Percentiles rank a stretch among this genome's conserved stretches.
Evolutionary conservation across 2,797 vertebrate genomes (phyloP).

Genomic region (Enteromius unitaeniatus): DNA sequence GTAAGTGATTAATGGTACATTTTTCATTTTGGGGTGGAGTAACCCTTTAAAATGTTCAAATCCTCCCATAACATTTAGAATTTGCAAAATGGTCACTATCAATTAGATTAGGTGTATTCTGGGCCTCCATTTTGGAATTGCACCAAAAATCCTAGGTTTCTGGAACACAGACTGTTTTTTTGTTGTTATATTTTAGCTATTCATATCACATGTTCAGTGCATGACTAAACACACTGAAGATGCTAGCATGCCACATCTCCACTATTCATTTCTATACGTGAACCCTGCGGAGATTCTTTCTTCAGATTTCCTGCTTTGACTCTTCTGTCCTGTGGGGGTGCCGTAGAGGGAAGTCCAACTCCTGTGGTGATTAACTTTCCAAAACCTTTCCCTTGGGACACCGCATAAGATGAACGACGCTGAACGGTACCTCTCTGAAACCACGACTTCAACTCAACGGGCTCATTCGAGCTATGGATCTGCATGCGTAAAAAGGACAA

Average conservation of each 20-base stretch:
- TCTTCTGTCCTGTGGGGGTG: constrained; percentile 47
- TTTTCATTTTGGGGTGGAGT: too few relatives aligned
- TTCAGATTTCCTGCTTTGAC: constrained; percentile 40
- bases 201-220: neutral
- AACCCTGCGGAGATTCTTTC: constrained; percentile 34
- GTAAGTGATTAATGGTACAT: too few relatives aligned
- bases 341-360: constrained; percentile 42
- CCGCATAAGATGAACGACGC: constrained; percentile 84
- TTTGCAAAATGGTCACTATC: neutral
- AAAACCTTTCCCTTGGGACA: constrained; percentile 82
- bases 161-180: neutral
- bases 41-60: constrained; percentile 9
- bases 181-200: neutral
- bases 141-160: neutral
- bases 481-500: constrained; percentile 46
- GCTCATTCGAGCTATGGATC: constrained; percentile 70
- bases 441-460: constrained; percentile 70
- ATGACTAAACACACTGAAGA: neutral
- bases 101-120: neutral
- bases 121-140: neutral
- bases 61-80: neutral
- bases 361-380: constrained; percentile 77
- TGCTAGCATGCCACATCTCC: constrained; percentile 16
- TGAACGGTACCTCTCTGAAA: constrained; percentile 59
- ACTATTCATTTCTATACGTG: neutral